phyloP scores from a whole-genome alignment of 2,888 invertebrate genomes.

The Leptinotarsa peninsularis region DNA sequence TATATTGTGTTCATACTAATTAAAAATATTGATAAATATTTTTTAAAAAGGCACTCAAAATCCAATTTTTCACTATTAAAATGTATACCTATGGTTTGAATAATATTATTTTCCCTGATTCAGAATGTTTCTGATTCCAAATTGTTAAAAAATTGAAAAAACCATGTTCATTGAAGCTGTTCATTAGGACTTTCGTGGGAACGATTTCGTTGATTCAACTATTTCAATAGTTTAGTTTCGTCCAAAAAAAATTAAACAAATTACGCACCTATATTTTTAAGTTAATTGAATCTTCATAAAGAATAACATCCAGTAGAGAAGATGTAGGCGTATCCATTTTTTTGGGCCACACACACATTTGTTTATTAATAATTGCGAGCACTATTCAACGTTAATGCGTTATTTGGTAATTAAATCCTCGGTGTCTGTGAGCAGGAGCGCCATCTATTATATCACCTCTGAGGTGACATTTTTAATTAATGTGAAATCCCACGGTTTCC shows the following conservation, averaged over 20 bases:
- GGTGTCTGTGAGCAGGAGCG: conserved; percentile 57
- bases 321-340: conserved; percentile 49
- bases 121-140: too few relatives aligned
- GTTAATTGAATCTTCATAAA: conserved; percentile 13
- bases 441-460: conserved; percentile 56
- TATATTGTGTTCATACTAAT: too few relatives aligned
- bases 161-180: too few relatives aligned
- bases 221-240: not conserved
- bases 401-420: conserved; percentile 61
- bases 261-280: not conserved
- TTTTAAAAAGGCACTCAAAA: too few relatives aligned
- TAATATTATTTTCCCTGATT: too few relatives aligned
- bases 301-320: not conserved
- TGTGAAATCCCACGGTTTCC: conserved; percentile 58
- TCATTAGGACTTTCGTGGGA: too few relatives aligned
- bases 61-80: too few relatives aligned
- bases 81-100: too few relatives aligned
- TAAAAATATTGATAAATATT: too few relatives aligned
- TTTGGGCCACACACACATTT: conserved; percentile 59
- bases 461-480: conserved; percentile 59
- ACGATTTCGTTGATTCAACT: too few relatives aligned
- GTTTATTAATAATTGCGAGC: conserved; percentile 49
- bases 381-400: conserved; percentile 58
- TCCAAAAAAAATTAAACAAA: not conserved
- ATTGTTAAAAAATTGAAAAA: too few relatives aligned